Conservation (phyloP, 2,797 vertebrate species). For the Neosalanx taihuensis region DNA sequence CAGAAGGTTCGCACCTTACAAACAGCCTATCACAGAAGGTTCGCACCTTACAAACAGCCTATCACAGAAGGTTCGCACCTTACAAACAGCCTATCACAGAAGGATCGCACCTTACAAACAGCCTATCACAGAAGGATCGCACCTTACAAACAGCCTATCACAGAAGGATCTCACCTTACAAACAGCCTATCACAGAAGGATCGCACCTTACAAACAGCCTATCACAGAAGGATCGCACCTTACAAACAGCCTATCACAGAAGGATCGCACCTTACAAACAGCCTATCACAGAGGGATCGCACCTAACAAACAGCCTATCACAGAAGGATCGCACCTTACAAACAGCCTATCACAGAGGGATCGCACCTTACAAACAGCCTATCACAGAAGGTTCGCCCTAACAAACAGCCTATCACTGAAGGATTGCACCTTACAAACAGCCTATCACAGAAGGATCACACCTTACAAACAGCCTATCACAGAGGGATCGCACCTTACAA, state of each 20-base stretch:
- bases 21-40: not conserved
- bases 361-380: too few relatives aligned
- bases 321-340: conserved; percentile 8
- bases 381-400: too few relatives aligned
- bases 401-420: too few relatives aligned
- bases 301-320: not conserved
- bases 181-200: too few relatives aligned
- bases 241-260: not conserved
- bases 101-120: conserved; percentile 9
- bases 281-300: conserved; percentile 4
- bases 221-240: too few relatives aligned
- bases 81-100: not conserved
- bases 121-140: not conserved
- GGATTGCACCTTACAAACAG: too few relatives aligned
- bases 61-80: not conserved
- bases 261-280: not conserved
- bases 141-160: too few relatives aligned
- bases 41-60: not conserved
- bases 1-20: not conserved
- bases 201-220: too few relatives aligned
- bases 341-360: not conserved
- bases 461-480: too few relatives aligned
- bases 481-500: too few relatives aligned
- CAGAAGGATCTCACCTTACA: too few relatives aligned
- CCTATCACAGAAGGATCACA: too few relatives aligned